Evolutionary conservation across 2,113 vertebrate species (phyloP), one percentile per base, ranked within the genome.

Genomic region (Amblyornis subalaris): DNA sequence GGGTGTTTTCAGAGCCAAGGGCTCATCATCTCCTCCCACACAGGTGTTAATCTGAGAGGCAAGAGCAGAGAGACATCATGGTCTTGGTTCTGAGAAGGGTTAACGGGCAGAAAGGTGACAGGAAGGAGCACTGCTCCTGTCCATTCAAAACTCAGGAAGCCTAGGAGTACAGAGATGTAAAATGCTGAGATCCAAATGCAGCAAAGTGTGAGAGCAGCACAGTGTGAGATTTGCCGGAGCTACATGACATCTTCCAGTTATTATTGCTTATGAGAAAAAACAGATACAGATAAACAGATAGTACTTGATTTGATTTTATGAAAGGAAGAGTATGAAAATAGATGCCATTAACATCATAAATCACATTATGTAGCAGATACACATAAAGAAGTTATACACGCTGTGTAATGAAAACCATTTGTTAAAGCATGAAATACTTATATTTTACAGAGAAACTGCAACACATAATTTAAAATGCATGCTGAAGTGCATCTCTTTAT

Each of bases 321-420:
- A 94, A 95, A 95, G 89, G 74, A 96, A 90, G 83, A 88, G 66
- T 93, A 94, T 94, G 91, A 94, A 91, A 96, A 93, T 78, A 91
- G 90, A 77, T 93, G 66, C 51, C 73, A 95, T 94, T 96, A 94
- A 72, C 65, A 50, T 50, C 73, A 90, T 88, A 95, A 95, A 95
- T 96, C 74, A 88, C 40, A 67, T 91, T 94, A 76, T 61, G 53
- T 82, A 89, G 33, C 67, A 95, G 90, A 88, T 91, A 87, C 58
- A 72, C 54, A 79, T 83, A 89, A 88, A 85, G 82, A 89, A 90
- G 73, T 94, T 91, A 90, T 55, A 66, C 31, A 62, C 55, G 40
- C 26, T 38, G 28, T 88, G 36, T 93, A 93, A 94, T 94, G 76
- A 96, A 95, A 90, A 55, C 16, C 33, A 82, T 90, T 91, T 95